Evolutionary conservation across 2,113 vertebrate species (phyloP), one percentile per base, ranked within the genome.

Genomic region (Caranx melampygus): DNA sequence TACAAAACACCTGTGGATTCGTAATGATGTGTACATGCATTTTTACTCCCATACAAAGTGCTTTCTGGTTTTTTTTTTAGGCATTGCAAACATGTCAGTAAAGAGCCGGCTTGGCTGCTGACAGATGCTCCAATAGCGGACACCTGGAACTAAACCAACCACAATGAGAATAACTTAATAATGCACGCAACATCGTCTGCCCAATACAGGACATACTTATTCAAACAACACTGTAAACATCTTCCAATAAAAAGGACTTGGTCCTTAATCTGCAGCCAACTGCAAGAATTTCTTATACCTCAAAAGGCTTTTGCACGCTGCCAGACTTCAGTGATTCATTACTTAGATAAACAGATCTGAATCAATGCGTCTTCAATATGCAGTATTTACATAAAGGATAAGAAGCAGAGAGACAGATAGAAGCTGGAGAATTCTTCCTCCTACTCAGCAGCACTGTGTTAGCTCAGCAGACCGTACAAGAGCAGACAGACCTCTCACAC

Each of bases 1-100:
- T 70, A 87, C 54, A 68, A 87, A 90, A 89, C 90, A 92, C 90
- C 89, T 93, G 89, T 67, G 75, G 86, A 64, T 90, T 84, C 86
- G 82, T 89, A 83, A 88, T 82, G 78, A 84, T 83, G 79, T 86
- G 68, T 83, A 75, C 82, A 73, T 72, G 68, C 78, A 58, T 72
- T 80, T 78, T 67, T 79, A n/a, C 21, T n/a, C 60, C 75, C 42
- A 67, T 21, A 79, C 79, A 86, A 76, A 87, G 67, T 20, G 49
- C 71, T 81, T 75, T 74, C 26, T 26, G 26, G 1, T 78, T 87
- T 83, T 49, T 49, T 86, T 54, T 84, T 52, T 71, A 71, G 45
- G 77, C 85, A 80, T 31, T 71, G 72, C 88, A 92, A 91, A 87
- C 88, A 91, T 47, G 78, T 86, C 77, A 91, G 92, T 89, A 88